Conservation (phyloP, 2,888 invertebrate genomes). For the Agonopterix alstromeriana region DNA sequence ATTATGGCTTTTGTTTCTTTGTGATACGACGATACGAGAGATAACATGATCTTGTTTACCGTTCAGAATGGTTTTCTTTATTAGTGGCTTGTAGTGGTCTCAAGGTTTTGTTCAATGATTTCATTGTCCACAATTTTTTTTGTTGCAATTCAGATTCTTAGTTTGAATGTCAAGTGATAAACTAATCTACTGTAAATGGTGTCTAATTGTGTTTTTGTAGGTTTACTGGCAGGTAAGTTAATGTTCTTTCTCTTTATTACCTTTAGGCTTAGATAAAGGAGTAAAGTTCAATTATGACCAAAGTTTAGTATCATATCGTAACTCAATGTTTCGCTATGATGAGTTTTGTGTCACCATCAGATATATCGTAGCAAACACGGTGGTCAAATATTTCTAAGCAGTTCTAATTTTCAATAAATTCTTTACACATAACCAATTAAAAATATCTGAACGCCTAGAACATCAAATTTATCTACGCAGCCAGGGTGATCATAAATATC, state of each 20-base stretch:
- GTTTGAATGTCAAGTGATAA: constrained; percentile 4
- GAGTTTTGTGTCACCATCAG: too few relatives aligned
- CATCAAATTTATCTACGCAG: too few relatives aligned
- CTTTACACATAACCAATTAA: too few relatives aligned
- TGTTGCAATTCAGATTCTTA: background rate
- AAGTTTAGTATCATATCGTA: too few relatives aligned
- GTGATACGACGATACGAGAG: constrained; percentile 55
- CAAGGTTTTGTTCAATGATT: constrained; percentile 21
- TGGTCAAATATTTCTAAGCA: too few relatives aligned
- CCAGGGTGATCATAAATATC: too few relatives aligned
- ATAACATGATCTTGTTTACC: constrained; percentile 62
- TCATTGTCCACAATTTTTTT: constrained; percentile 12
- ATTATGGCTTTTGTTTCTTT: constrained; percentile 60
- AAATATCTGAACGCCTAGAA: too few relatives aligned
- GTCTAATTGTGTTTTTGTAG: constrained; percentile 61
- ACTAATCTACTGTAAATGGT: constrained; percentile 42
- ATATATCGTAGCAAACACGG: too few relatives aligned
- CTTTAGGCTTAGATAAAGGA: too few relatives aligned
- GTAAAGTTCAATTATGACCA: too few relatives aligned
- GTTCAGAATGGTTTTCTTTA: constrained; percentile 34
- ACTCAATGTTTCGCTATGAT: too few relatives aligned
- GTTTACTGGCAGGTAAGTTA: constrained; percentile 49
- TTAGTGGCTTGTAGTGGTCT: constrained; percentile 31
- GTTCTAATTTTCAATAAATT: too few relatives aligned
- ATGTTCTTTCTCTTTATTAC: background rate